phyloP scores from a whole-genome alignment of 2,113 vertebrate species.

The Blennius ocellaris region DNA sequence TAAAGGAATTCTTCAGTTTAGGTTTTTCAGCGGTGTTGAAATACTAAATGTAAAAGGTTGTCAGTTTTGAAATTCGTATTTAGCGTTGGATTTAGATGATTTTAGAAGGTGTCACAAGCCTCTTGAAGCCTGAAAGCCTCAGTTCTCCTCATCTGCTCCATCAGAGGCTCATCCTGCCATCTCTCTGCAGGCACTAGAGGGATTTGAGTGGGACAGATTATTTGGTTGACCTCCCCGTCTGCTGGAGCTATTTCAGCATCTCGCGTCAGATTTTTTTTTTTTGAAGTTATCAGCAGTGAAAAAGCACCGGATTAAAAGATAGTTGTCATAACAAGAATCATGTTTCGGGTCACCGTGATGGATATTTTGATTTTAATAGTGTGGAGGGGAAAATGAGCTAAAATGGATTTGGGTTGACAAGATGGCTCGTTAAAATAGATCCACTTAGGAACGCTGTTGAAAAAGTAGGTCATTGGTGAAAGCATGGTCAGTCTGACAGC shows the following conservation, averaged over 20 bases:
- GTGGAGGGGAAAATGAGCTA: conserved; percentile 17
- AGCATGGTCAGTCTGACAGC: conserved; percentile 24
- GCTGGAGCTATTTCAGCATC: conserved; percentile 33
- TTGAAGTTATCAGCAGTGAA: conserved; percentile 23
- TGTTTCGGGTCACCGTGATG: conserved; percentile 37
- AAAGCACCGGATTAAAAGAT: conserved; percentile 43
- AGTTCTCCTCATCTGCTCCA: conserved; percentile 14
- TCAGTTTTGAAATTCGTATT: neutral
- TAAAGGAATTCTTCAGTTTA: too few species aligned
- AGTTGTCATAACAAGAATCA: conserved; percentile 56
- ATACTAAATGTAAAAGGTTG: neutral
- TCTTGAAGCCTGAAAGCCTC: neutral
- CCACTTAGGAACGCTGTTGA: conserved; percentile 53
- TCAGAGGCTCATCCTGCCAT: conserved; percentile 42
- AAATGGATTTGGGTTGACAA: conserved; percentile 51
- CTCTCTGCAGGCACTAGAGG: conserved; percentile 24
- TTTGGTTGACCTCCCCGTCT: conserved; percentile 56
- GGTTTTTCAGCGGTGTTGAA: too few species aligned
- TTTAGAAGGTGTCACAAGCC: neutral
- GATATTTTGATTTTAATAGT: conserved; percentile 34
- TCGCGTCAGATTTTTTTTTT: conserved; percentile 26
- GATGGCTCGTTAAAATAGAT: conserved; percentile 61
- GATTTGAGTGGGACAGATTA: conserved; percentile 60
- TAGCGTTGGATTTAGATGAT: neutral
- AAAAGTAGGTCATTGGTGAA: conserved; percentile 58